These are phyloP conservation scores for Gallinago nigripennis DNA, from an alignment of 2,797 vertebrate species.

Conservation along the genomic window DNA sequence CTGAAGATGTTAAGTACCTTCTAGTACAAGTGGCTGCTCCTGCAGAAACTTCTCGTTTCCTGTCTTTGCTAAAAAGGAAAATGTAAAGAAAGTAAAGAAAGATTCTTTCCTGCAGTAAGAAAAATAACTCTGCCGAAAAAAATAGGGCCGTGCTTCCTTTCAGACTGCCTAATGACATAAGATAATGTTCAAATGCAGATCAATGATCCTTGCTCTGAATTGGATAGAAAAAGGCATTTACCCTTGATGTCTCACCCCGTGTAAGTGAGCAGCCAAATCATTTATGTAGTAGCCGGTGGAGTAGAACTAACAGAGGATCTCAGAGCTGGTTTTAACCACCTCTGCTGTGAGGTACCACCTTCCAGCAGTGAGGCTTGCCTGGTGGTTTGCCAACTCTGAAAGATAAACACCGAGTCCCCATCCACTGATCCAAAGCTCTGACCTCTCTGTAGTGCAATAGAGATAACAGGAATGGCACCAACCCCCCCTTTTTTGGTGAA, in stretches of 20 bases:
- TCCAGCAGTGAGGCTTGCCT: not conserved
- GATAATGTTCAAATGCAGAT: constrained; percentile 13
- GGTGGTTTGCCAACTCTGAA: not conserved
- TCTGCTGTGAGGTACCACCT: not conserved
- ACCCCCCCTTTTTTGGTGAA: not conserved
- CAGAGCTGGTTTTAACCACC: not conserved
- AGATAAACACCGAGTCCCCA: not conserved
- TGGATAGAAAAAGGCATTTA: constrained; percentile 5
- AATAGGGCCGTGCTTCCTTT: not conserved
- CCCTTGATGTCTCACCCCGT: not conserved
- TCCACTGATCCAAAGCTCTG: not conserved
- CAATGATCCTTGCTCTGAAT: not conserved
- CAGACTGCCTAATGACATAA: not conserved
- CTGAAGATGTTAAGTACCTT: not conserved
- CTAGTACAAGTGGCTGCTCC: not conserved
- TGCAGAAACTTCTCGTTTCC: not conserved
- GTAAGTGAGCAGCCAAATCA: not conserved
- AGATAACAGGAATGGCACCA: not conserved
- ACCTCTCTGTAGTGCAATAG: not conserved
- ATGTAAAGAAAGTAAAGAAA: not conserved
- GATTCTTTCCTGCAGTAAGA: not conserved
- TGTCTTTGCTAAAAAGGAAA: not conserved
- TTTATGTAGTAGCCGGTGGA: not conserved
- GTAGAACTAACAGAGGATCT: not conserved
- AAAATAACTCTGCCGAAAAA: not conserved